Evolutionary conservation across 2,888 invertebrate genomes (phyloP), one percentile per base, ranked within the genome.

Genomic region (Drosophila siamana): DNA sequence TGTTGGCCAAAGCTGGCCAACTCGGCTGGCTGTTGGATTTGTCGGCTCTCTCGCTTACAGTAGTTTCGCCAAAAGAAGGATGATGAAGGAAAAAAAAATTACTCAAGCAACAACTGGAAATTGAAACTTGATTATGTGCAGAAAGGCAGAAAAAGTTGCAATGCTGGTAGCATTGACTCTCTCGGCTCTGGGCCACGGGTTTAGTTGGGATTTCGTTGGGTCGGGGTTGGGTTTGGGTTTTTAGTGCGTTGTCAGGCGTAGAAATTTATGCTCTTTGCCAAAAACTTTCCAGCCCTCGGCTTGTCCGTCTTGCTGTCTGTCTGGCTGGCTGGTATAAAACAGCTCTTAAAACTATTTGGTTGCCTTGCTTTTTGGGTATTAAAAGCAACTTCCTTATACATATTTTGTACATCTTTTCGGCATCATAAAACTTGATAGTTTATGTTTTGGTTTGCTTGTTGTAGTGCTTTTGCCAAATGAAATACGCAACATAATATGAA

Each of bases 121-220:
- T 90, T 89, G 89, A 90, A 90, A 90, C 91, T 90, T 90, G 90
- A 90, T 90, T 89, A 90, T 88, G 89, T 90, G 90, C 90, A 83
- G 85, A 87, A 77, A 66, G 81, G 82, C 87, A 82, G 82, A 72
- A 62, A 76, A 74, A 73, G 76, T 80, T 83, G 61, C 59, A 54
- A 43, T 59, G 38, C 57, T 41, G 19, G 47, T 57, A 51, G 46
- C 38, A 44, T 22, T 15, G 40, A 50, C 26, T 26, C n/a, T n/a
- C 24, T 24, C 41, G 46, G 56, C 28, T 28, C 8, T n/a, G 13
- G n/a, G 8, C 13, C 26, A 22, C 16, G n/a, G 41, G 30, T 2
- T 15, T 30, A 28, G 28, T 30, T 43, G n/a, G 4, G 30, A 56
- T 41, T 19, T 2, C 19, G 19, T 3, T 19, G 19, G 19, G 19